Base-by-base conservation (phyloP, 2,797 vertebrate species). In the Megaceryle alcyon region DNA sequence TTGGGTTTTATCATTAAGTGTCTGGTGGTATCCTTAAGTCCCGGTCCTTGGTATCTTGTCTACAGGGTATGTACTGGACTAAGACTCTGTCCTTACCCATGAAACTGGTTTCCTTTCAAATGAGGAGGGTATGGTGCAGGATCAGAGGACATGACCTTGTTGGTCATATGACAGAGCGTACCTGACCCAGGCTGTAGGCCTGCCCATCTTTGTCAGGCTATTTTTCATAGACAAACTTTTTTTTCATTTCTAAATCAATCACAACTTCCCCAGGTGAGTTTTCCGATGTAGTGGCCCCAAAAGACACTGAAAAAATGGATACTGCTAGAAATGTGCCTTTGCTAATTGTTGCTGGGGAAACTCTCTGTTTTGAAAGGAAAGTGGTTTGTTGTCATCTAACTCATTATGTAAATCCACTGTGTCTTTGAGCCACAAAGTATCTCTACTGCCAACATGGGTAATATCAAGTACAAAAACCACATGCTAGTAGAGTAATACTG, bases 21-120 rank as follows among this genome's bases (percentile, higher is more conserved):
- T 63, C 63, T 44, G 21, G 10, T 19, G 41, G 17, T 33, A n/a
- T 49, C 23, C 26, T 44, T n/a, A 81, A 63, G 4, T 44, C 19
- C 25, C 65, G 18, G 6, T 41, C 46, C 14, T 17, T 4, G 2
- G 5, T 41, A 84, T 8, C 2, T 5, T 14, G 1, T 46, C n/a
- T 25, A 80, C 19, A n/a, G 14, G 26, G 29, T 82, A 35, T 0
- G 0, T 37, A 6, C 31, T 46, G 46, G 46, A 31, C 21, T 64
- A 28, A 28, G 33, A 35, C 2, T 10, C 33, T 81, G 20, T 63
- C 33, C 18, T 82, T 64, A 56, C 6, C 17, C 33, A 10, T 11
- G 14, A 28, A 35, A 2, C 7, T 39, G 15, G 1, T 73, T 73
- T 85, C 23, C 20, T 80, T 70, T 77, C 57, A 43, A 29, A 17